Base-by-base conservation (phyloP, 2,797 vertebrate species). In the Syngnathus acus region DNA sequence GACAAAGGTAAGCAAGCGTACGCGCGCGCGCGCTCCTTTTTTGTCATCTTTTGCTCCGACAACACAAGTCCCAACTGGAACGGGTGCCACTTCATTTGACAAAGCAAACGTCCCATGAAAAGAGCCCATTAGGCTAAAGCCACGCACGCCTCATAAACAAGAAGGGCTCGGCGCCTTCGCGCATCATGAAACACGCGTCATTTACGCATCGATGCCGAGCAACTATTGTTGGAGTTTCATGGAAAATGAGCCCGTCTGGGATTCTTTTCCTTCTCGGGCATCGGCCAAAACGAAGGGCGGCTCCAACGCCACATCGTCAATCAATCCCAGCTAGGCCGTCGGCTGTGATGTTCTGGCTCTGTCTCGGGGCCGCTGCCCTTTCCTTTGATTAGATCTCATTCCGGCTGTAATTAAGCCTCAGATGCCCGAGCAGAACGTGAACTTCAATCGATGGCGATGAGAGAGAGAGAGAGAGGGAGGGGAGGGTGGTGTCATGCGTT, bases 361-460 rank as follows among this genome's bases (percentile, higher is more conserved):
- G 68, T 68, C 77, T 57, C 60, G 42, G 68, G 51, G 64, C 47
- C 62, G 6, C 60, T 26, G 67, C 65, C 73, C 69, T 76, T 69
- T 69, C 73, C 69, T 76, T 69, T 69, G 71, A 80, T 67, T 78
- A 65, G 74, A 68, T 66, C 67, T 63, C 59, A 82, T 39, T 48
- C 40, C 0, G 66, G 54, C 62, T 71, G 68, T 73, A 78, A 82
- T 78, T 78, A 79, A 76, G 65, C 60, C 60, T 62, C 40, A 62
- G 60, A 45, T 38, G 45, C 60, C 60, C 60, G 17, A 62, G 43
- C 55, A 71, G 72, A 70, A 69, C 74, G 65, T 72, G 64, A 73
- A 70, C 65, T 73, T 77, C 68, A 79, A 57, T 80, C 39, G 60
- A 9, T 32, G 67, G 16, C 68, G 69, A 64, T 54, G 69, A 76